A percentile compares a stretch with the other conserved stretches of the same genome.
phyloP scores from a whole-genome alignment of 2,113 vertebrate genomes.

The Recurvirostra avosetta region DNA sequence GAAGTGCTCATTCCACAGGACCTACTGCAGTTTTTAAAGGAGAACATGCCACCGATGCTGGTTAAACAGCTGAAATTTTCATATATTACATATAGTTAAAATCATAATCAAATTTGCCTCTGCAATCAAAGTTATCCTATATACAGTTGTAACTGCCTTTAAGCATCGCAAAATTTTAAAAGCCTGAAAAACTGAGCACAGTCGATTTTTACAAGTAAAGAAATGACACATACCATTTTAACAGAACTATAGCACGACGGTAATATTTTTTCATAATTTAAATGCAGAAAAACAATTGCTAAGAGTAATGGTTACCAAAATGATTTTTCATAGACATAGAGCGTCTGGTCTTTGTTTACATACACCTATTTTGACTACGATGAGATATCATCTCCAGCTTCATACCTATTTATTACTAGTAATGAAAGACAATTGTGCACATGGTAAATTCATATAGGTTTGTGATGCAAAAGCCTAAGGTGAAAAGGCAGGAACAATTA shows the following conservation, averaged over 20 bases:
- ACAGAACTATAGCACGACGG: not conserved
- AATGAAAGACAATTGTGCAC: constrained; percentile 1
- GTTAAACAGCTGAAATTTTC: constrained; percentile 16
- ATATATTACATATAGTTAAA: not conserved
- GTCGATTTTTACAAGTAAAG: not conserved
- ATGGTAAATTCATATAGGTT: not conserved
- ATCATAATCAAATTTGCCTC: constrained; percentile 14
- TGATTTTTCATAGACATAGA: not conserved
- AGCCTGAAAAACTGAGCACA: not conserved
- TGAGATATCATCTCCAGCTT: constrained; percentile 19
- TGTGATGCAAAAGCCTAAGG: not conserved
- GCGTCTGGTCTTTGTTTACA: not conserved
- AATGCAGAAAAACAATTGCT: not conserved
- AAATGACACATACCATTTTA: not conserved
- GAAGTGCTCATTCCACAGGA: not conserved
- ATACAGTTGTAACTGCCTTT: constrained; percentile 1
- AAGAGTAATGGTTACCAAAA: not conserved
- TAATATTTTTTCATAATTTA: not conserved
- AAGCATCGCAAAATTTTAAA: not conserved
- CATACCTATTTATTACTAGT: constrained; percentile 28
- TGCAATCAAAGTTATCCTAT: not conserved
- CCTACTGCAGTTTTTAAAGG: not conserved
- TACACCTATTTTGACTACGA: not conserved
- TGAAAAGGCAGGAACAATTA: not conserved
- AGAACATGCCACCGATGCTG: not conserved